Evolutionary conservation across 1,140 invertebrate species (phyloP), one percentile per base, ranked within the genome.

Genomic region (Brachystomella parvula): DNA sequence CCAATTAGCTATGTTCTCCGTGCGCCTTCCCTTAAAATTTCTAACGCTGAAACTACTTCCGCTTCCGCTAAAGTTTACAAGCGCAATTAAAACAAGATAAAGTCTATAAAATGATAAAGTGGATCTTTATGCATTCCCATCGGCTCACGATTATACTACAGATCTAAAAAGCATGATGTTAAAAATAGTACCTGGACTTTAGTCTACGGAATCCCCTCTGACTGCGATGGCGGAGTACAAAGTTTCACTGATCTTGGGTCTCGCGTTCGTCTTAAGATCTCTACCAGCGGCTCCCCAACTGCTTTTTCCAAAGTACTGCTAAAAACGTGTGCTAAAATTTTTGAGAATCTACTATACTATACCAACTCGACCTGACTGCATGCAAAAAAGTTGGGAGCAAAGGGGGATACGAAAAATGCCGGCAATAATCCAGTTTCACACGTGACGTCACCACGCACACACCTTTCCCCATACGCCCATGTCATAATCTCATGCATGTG

Each of bases 351-450:
- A n/a, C n/a, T n/a, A n/a, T n/a, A n/a, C n/a, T n/a, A n/a, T n/a
- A n/a, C n/a, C n/a, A n/a, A n/a, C n/a, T n/a, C n/a, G n/a, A n/a
- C n/a, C n/a, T n/a, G n/a, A n/a, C n/a, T n/a, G n/a, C n/a, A n/a
- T n/a, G n/a, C n/a, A n/a, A 17, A 56, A 56, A 56, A 56, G 39
- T 12, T n/a, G n/a, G 39, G 39, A 44, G 39, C 39, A 44, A n/a
- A 44, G 39, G n/a, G 39, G n/a, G 39, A 44, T 12, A n/a, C n/a
- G 39, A 44, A 44, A 44, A 12, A n/a, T 44, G n/a, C 39, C 39
- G 39, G 39, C 39, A 12, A n/a, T 12, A 44, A 9, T n/a, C 9
- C 39, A 44, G 9, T 44, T n/a, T 44, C 39, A 44, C 39, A 44
- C 39, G 39, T 44, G 39, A 44, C 39, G 39, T 44, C 39, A 44